Evolutionary conservation across 30 jellyfish, hydroid and myxozoan genomes (phyloP), one percentile per base, ranked within the genome.

Genomic region (Nemopilema nomurai): DNA sequence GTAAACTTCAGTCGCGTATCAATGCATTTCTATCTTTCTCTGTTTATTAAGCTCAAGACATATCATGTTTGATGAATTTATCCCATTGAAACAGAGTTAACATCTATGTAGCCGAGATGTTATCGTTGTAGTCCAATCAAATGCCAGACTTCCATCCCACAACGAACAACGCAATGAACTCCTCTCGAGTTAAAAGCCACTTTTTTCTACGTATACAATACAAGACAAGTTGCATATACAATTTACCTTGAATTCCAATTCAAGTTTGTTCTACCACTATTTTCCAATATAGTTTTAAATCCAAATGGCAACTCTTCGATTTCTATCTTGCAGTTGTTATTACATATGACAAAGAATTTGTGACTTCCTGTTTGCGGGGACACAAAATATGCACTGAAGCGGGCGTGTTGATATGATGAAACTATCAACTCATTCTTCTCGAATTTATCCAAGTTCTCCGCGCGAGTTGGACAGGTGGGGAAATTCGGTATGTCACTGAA

Each of bases 361-460:
- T 73, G 83, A 1, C 51, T 18, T 22, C 83, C 83, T n/a, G 70
- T 6, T 73, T n/a, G 23, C 1, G 83, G 83, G 0, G 83, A 29
- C 30, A 73, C 27, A 18, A 73, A 41, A 30, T 73, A 73, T 73
- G 83, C 69, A 31, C 49, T 16, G 57, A 41, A 41, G 57, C 57
- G 57, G 13, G 9, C 6, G 13, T 41, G 57, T 41, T 41, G 57
- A 13, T 41, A 41, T 3, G 57, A 3, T 25, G 62, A 57, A 23
- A 23, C 28, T 16, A 69, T 69, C 27, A 27, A 19, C 49, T 69
- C 62, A 4, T 73, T 4, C 23, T 16, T 30, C 49, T 73, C 70
- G 23, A 73, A 73, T 49, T 32, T 73, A 19, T 31, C 33, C 18
- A 73, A 4, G 50, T 73, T 73, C 26, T 31, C 41, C 1, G 51